Evolutionary conservation across 2,797 vertebrate species (phyloP), one percentile per base, ranked within the genome.

Genomic region (Acestrorhynchus altus): DNA sequence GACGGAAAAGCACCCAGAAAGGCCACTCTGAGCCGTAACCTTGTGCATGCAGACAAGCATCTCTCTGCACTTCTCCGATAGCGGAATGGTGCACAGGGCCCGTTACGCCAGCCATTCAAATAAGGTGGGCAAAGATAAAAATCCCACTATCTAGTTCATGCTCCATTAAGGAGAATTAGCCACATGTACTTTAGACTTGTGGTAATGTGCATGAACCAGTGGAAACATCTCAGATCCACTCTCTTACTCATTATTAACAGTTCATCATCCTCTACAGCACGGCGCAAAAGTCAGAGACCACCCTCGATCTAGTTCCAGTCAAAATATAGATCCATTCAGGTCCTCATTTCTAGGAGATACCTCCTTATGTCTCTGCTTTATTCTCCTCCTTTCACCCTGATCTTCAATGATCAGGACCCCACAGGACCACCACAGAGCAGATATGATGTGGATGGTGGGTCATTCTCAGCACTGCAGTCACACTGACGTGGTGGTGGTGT

Each of bases 11-110:
- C 77, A 81, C 81, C 78, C 85, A 83, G 86, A 90, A 88, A 88
- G 88, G 84, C 80, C 86, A 85, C 86, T 90, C 88, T 79, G 84
- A 88, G 86, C 85, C 81, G 86, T 87, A 87, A 84, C 84, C 85
- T 81, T 82, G 72, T 73, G 81, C 81, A 86, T 73, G 78, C 83
- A 81, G 80, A 73, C 63, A 68, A 16, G 63, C 54, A 79, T 75
- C 82, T 85, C 67, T 86, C 81, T 86, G 83, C 72, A 77, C 46
- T 76, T 66, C 74, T 51, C 44, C 40, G 51, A 81, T 61, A 44
- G 40, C n/a, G 10, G 16, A 71, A 77, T 72, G 46, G 64, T 22
- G 54, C 69, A 63, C 35, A 26, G 60, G 47, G 40, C 60, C 28
- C 60, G 11, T 54, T 66, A 77, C 46, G 49, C 16, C 26, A 61